Evolutionary conservation across 2,797 vertebrate genomes (phyloP).

Genomic region (Capromys pilorides): DNA sequence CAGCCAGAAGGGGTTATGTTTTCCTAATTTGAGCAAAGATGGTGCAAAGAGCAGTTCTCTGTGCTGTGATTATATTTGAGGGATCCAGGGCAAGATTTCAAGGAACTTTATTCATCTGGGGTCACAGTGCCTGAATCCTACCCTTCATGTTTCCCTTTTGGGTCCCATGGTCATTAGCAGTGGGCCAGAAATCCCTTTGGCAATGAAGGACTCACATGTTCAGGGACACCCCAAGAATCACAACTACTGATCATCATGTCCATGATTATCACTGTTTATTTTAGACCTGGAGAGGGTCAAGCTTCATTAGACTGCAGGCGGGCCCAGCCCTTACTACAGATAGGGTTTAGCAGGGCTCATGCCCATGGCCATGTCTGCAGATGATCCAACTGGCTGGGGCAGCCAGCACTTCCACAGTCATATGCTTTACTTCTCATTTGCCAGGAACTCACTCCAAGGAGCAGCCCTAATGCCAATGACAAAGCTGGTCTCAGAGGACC

Average conservation of each 20-base stretch:
- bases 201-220: neutral
- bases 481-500: neutral
- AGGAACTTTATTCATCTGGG: neutral
- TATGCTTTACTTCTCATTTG: neutral
- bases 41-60: neutral
- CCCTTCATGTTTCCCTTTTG: neutral
- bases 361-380: neutral
- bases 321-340: neutral
- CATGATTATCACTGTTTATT: neutral
- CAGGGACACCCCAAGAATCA: slow-evolving; percentile 25
- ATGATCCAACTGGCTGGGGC: accelerated
- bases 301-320: neutral
- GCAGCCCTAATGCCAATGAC: neutral
- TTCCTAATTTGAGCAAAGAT: neutral
- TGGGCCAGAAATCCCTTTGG: neutral
- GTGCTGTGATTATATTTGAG: neutral
- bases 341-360: neutral
- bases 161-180: slow-evolving; percentile 7
- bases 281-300: no score
- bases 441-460: neutral
- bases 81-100: neutral
- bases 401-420: neutral
- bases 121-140: neutral
- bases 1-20: neutral
- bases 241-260: slow-evolving; percentile 30